Conservation (phyloP, 2,888 invertebrate genomes). For the Amblyjoppa proteus region DNA sequence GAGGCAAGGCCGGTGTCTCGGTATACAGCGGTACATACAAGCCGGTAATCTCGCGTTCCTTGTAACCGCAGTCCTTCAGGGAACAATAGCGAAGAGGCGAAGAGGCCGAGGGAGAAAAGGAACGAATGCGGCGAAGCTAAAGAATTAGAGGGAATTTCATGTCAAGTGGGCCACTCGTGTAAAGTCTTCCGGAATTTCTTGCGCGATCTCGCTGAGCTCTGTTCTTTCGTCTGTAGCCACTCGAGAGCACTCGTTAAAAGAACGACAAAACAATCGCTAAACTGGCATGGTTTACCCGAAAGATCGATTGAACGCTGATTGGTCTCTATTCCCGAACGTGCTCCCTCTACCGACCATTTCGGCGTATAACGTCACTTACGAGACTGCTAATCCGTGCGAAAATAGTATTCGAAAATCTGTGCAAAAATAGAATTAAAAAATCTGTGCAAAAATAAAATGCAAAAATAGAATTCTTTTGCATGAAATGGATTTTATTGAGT, state of each 20-base stretch:
- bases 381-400: no score
- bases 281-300: constrained; percentile 28
- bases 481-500: no score
- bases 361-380: no score
- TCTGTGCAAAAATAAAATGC: no score
- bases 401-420: no score
- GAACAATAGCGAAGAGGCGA: background rate
- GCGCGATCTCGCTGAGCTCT: background rate
- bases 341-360: no score
- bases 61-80: background rate
- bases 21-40: background rate
- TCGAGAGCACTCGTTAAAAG: constrained; percentile 8
- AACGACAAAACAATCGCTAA: constrained; percentile 24
- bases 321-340: no score
- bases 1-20: background rate
- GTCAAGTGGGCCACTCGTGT: constrained; percentile 11
- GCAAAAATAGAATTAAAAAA: no score
- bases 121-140: background rate
- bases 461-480: no score
- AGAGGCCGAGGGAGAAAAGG: constrained; percentile 5
- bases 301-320: background rate
- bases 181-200: constrained; percentile 31
- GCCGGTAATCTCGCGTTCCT: background rate
- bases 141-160: no score
- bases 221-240: background rate